Evolutionary conservation across 2,888 invertebrate species (phyloP), one percentile per base, ranked within the genome.

Genomic region (Thera obeliscata): DNA sequence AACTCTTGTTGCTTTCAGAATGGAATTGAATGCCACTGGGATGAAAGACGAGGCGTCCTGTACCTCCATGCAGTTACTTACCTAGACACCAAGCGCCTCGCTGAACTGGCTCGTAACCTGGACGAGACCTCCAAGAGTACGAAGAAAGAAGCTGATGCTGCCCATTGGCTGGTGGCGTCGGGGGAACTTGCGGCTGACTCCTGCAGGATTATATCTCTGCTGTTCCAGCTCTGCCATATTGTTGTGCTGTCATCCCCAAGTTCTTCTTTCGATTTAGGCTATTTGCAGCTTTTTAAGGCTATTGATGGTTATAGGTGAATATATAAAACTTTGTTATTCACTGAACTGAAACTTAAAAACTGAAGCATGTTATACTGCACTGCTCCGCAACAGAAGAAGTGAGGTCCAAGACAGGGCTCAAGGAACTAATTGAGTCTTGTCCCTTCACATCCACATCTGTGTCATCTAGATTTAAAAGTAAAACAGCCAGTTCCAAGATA

Each of bases 171-270:
- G 63, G 95, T 95, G 52, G 94, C 96, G 0, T 87, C 91, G 0
- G 94, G 94, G 0, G 92, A 94, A 69, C 81, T 94, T 48, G 89
- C 94, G 0, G 81, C 87, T 0, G 94, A 94, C 12, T 86, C 94
- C 2, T 96, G 97, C 22, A 95, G 96, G 78, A 95, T 95, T 54
- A 89, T 98, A 63, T 94, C 98, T 2, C 92, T 97, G 69, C 90
- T 98, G 12, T 96, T 97, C 82, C 96, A 97, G 77, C 89, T 97
- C 56, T 97, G 97, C 70, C 98, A 98, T 80, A 95, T 98, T 70
- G 94, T 98, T 22, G 85, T 94, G 52, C 79, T 85, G 73, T 95
- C 81, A 8, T 94, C 84, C 68, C 95, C 85, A 70, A 95, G 87
- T 71, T 89, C 82, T 46, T 91, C 86, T 0, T 97, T 98, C 91